These are phyloP conservation scores for Drosophila austrosaltans DNA, from an alignment of 2,888 invertebrate genomes.

Conservation along the genomic window DNA sequence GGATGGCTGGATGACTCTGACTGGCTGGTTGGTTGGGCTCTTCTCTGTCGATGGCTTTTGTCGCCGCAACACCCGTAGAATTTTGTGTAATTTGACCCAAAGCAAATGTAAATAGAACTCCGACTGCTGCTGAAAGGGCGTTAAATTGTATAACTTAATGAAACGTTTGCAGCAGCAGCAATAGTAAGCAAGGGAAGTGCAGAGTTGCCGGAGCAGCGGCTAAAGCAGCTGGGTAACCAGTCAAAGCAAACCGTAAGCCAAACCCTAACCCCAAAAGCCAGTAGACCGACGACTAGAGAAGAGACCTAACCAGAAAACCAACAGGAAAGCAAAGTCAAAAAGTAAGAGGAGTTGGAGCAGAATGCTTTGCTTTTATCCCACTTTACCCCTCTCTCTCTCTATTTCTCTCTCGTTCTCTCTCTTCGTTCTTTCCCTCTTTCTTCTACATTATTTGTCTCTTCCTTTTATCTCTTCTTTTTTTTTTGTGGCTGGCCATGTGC, in stretches of 20 bases:
- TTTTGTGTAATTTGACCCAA: slow-evolving; percentile 83
- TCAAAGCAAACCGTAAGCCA: slow-evolving; percentile 65
- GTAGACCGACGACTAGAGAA: slow-evolving; percentile 43
- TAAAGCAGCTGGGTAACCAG: slow-evolving; percentile 56
- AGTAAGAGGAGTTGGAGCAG: slow-evolving; percentile 50
- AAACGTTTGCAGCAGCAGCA: slow-evolving; percentile 65
- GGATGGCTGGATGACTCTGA: slow-evolving; percentile 1
- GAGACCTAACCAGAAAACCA: slow-evolving; percentile 76
- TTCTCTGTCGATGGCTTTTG: slow-evolving; percentile 69
- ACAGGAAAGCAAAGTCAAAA: slow-evolving; percentile 74
- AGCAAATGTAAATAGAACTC: slow-evolving; percentile 82
- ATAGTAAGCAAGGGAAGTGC: slow-evolving; percentile 9
- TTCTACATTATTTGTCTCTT: background rate
- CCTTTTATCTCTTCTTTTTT: slow-evolving; percentile 52
- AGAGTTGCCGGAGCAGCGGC: background rate
- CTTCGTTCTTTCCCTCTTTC: background rate
- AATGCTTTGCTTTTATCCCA: slow-evolving; percentile 44
- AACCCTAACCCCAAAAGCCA: slow-evolving; percentile 41
- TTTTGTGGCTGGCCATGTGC: slow-evolving; percentile 73
- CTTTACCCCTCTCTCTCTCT: background rate
- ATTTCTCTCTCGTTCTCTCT: background rate
- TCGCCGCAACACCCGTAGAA: slow-evolving; percentile 78
- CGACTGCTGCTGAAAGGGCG: slow-evolving; percentile 69
- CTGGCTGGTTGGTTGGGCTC: slow-evolving; percentile 18
- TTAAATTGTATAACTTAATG: slow-evolving; percentile 82